phyloP scores from a whole-genome alignment of 2,888 invertebrate species.

The Chalcis sispes region DNA sequence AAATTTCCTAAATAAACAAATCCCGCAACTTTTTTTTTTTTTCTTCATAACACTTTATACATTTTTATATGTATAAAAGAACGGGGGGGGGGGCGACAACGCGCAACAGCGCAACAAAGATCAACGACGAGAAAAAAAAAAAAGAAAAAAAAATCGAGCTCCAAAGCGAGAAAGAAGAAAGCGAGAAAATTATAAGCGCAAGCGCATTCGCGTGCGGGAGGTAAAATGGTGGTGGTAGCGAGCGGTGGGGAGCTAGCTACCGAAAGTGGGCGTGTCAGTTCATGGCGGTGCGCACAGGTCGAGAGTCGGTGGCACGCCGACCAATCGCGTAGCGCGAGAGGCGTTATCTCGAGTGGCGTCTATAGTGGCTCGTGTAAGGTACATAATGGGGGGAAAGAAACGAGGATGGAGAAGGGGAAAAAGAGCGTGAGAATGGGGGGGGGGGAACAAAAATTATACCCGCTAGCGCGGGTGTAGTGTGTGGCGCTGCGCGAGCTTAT shows the following conservation, averaged over 20 bases:
- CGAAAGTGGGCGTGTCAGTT: slow-evolving; percentile 7
- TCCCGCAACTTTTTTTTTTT: too few species aligned
- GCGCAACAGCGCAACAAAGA: too few species aligned
- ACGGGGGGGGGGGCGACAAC: too few species aligned
- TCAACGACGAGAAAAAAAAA: too few species aligned
- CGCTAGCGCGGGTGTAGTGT: neutral
- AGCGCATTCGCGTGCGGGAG: neutral
- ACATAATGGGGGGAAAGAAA: too few species aligned
- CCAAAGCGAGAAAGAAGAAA: neutral
- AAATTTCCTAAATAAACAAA: too few species aligned
- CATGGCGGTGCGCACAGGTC: slow-evolving; percentile 2
- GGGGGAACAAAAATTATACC: too few species aligned
- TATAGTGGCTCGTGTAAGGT: neutral
- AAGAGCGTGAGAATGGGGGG: too few species aligned
- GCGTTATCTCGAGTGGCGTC: slow-evolving; percentile 3
- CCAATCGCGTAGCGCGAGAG: slow-evolving; percentile 8
- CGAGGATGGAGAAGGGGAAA: too few species aligned
- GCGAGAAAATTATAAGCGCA: neutral
- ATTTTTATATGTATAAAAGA: too few species aligned
- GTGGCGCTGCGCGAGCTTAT: slow-evolving; percentile 26
- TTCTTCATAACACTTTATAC: too few species aligned
- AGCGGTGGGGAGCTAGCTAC: neutral
- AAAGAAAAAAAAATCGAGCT: too few species aligned
- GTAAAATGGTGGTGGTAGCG: slow-evolving; percentile 27
- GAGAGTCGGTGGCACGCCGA: neutral